phyloP scores from a whole-genome alignment of 2,888 invertebrate species.

The Chalcosyrphus nemorum region DNA sequence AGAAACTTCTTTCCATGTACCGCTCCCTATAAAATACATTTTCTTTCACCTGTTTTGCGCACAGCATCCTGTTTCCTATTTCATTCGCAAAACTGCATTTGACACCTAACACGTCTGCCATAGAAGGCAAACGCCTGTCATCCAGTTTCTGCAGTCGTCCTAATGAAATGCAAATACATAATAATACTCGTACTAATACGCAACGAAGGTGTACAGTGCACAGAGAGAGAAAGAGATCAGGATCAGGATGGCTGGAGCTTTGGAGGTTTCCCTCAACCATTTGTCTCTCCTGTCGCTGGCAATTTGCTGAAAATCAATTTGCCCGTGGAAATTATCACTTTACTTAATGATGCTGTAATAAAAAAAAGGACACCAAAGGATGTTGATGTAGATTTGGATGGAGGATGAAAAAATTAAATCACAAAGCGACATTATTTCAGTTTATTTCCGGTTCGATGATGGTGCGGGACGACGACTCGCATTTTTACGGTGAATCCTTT shows the following conservation, averaged over 20 bases:
- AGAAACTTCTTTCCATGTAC: constrained; percentile 17
- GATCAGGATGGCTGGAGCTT: neutral
- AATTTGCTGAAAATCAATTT: constrained; percentile 68
- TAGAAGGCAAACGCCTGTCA: neutral
- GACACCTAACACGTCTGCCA: constrained; percentile 2
- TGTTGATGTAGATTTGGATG: constrained; percentile 21
- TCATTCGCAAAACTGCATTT: constrained; percentile 23
- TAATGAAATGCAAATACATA: constrained; percentile 21
- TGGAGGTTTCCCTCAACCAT: neutral
- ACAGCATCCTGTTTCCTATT: neutral
- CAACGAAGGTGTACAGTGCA: neutral
- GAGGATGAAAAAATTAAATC: constrained; percentile 55
- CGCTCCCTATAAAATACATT: neutral
- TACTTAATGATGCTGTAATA: constrained; percentile 54
- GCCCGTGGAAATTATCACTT: constrained; percentile 65
- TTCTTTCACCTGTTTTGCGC: neutral
- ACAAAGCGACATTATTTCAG: constrained; percentile 51
- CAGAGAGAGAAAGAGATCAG: neutral
- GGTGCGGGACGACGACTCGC: constrained; percentile 22
- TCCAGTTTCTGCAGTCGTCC: neutral
- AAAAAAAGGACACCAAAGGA: constrained; percentile 42
- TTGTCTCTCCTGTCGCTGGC: constrained; percentile 24
- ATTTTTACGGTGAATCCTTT: constrained; percentile 63
- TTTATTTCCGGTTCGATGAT: constrained; percentile 35
- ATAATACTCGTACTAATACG: constrained; percentile 26